These are phyloP conservation scores for Oxystoma pomonae DNA, from an alignment of 2,888 invertebrate species.

Conservation along the genomic window DNA sequence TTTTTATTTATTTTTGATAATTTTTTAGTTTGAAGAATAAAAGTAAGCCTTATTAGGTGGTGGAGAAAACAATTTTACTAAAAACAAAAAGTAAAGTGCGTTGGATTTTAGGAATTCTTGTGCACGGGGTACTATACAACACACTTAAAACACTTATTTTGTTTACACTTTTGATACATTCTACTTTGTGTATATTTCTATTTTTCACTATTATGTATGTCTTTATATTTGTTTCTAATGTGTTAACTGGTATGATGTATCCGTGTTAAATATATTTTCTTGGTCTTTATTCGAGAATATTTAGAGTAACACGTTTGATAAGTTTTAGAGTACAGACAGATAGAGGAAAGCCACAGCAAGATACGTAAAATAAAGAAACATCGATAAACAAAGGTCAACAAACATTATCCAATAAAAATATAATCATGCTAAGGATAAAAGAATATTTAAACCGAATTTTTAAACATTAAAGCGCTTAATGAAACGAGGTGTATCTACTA, in stretches of 20 bases:
- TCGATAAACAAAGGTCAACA: constrained; percentile 1
- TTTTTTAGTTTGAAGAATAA: too few relatives aligned
- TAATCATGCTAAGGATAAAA: constrained; percentile 8
- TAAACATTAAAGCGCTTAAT: too few relatives aligned
- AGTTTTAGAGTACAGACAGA: neutral
- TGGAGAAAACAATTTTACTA: neutral
- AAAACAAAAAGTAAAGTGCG: neutral
- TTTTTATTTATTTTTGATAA: too few relatives aligned
- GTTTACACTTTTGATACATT: neutral
- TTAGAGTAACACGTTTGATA: neutral
- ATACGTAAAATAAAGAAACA: neutral
- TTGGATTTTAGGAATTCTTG: neutral
- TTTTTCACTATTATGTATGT: neutral
- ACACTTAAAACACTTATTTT: neutral
- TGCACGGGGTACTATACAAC: neutral
- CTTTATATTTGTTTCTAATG: neutral
- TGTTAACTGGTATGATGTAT: neutral
- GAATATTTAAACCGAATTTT: neutral
- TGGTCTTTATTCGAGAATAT: neutral
- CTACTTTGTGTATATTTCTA: neutral
- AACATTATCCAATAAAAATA: neutral
- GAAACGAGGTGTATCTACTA: too few relatives aligned
- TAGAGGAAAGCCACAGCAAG: neutral
- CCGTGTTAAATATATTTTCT: neutral
- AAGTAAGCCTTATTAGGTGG: too few relatives aligned